Evolutionary conservation across 2,888 invertebrate species (phyloP).

Genomic region (Drosophila aldrichi): DNA sequence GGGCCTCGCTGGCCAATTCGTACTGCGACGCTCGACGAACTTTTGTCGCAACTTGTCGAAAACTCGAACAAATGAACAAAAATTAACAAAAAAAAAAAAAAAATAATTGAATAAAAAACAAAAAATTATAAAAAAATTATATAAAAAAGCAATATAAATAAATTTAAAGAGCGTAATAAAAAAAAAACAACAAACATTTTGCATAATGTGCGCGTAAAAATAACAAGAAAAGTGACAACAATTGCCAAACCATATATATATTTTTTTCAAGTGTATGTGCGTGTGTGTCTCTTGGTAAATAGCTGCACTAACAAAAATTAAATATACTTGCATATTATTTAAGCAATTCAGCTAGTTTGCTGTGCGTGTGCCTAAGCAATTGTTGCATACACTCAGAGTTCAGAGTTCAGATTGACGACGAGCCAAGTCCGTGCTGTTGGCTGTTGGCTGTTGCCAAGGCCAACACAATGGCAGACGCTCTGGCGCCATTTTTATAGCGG

Average conservation of each 20-base stretch:
- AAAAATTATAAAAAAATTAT: not conserved
- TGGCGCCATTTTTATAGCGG: constrained; percentile 48
- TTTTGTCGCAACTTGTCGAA: constrained; percentile 36
- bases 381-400: constrained; percentile 29
- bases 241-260: constrained; percentile 2
- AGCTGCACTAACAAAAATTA: not conserved
- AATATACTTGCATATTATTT: not conserved
- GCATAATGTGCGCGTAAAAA: constrained; percentile 31
- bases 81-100: not conserved
- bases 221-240: constrained; percentile 14
- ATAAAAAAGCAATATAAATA: not conserved
- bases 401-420: not conserved
- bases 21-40: constrained; percentile 11
- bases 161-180: not conserved
- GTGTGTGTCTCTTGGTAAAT: constrained; percentile 9
- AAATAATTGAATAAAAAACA: not conserved
- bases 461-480: constrained; percentile 32
- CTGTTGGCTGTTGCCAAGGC: constrained; percentile 11
- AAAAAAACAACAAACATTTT: constrained; percentile 9
- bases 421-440: not conserved
- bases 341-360: not conserved
- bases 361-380: constrained; percentile 18
- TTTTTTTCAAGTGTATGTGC: constrained; percentile 37
- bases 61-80: constrained; percentile 12
- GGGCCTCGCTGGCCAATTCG: constrained; percentile 22